Percentiles rank a stretch among this genome's conserved stretches.
Evolutionary conservation across 2,113 vertebrate genomes (phyloP).

Genomic region (Pteruthius melanotis): DNA sequence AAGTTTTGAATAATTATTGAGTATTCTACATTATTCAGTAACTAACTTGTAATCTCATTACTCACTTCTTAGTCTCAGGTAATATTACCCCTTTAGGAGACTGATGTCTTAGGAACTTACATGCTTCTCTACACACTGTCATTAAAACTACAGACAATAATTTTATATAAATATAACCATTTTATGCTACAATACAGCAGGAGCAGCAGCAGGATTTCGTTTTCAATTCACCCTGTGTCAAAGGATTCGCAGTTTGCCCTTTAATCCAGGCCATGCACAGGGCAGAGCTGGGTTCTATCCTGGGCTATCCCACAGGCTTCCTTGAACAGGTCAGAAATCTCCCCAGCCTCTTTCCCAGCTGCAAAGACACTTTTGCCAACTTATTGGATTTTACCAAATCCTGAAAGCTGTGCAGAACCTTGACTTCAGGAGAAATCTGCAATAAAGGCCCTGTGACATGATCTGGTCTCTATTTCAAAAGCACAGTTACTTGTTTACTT

Average conservation of each 20-base stretch:
- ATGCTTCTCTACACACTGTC: background rate
- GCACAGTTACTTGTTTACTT: background rate
- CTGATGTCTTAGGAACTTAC: background rate
- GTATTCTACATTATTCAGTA: background rate
- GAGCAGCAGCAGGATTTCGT: background rate
- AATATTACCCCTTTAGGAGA: background rate
- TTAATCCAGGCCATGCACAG: background rate
- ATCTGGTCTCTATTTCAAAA: background rate
- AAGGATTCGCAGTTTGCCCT: background rate
- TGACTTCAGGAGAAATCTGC: background rate
- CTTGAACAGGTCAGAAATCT: background rate
- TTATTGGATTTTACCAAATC: background rate
- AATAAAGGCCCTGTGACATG: background rate
- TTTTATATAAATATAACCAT: background rate
- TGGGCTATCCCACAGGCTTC: background rate
- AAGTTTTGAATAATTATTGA: background rate
- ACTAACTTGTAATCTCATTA: background rate
- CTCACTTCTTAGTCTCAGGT: background rate
- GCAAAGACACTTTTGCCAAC: background rate
- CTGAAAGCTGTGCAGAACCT: background rate
- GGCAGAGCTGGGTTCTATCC: background rate
- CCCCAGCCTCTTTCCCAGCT: background rate
- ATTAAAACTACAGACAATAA: background rate
- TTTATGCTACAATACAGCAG: background rate
- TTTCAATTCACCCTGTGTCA: background rate